Percentiles rank a stretch among this genome's conserved stretches.
These are phyloP conservation scores for Melipona beecheii DNA, from an alignment of 2,888 invertebrate genomes.

Conservation along the genomic window DNA sequence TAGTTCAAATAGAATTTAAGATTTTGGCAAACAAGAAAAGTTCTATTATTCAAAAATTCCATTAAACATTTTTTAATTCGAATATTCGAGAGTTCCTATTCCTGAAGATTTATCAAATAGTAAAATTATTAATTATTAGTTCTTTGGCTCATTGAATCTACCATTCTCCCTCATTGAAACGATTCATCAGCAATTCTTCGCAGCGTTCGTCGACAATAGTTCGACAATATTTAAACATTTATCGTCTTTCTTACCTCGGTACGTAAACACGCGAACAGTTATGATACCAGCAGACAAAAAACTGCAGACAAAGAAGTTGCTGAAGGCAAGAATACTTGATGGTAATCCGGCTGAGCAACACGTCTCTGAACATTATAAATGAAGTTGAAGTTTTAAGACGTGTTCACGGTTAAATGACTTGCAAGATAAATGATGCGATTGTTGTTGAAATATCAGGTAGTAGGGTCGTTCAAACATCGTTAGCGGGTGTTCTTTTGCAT, in stretches of 20 bases:
- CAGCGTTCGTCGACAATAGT: background rate
- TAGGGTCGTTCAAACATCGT: conserved; percentile 57
- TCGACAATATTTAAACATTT: conserved; percentile 1
- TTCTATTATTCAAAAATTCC: too few species aligned
- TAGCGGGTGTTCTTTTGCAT: conserved; percentile 30
- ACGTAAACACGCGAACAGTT: background rate
- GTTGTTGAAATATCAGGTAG: conserved; percentile 34
- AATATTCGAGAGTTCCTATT: too few species aligned
- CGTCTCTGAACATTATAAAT: background rate
- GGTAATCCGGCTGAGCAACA: background rate
- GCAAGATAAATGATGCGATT: conserved; percentile 56
- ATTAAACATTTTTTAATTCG: too few species aligned
- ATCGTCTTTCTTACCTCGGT: background rate
- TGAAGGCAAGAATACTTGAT: background rate
- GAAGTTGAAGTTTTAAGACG: conserved; percentile 19
- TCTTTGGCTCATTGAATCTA: too few species aligned
- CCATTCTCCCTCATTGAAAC: background rate
- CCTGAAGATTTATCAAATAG: too few species aligned
- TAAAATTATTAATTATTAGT: too few species aligned
- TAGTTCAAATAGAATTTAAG: too few species aligned
- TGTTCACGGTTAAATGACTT: conserved; percentile 43
- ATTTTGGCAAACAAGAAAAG: too few species aligned
- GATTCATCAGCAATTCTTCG: background rate
- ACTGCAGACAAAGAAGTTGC: background rate
- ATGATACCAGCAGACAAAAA: background rate